Evolutionary conservation across 2,888 invertebrate genomes (phyloP).

Genomic region (Mesochorus sp.): DNA sequence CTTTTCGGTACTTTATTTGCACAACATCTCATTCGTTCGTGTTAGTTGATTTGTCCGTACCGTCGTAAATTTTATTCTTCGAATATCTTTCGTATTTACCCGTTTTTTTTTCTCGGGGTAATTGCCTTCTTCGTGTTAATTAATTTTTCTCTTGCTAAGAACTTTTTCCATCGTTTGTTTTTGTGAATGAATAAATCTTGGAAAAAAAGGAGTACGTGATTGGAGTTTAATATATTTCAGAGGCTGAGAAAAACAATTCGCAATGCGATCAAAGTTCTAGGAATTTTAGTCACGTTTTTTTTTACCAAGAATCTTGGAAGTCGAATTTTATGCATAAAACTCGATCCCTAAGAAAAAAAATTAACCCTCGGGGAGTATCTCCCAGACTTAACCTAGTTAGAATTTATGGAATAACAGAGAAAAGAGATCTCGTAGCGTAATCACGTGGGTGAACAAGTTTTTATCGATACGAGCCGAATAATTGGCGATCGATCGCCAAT

Average conservation of each 20-base stretch:
- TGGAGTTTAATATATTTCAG: slow-evolving; percentile 30
- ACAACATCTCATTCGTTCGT: no score
- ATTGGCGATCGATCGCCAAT: slow-evolving; percentile 26
- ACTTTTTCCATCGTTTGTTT: not conserved
- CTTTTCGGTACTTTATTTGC: no score
- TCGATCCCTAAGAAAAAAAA: not conserved
- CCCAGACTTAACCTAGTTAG: no score
- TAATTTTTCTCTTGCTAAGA: slow-evolving; percentile 9
- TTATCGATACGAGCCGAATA: not conserved
- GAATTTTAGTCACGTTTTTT: slow-evolving; percentile 23
- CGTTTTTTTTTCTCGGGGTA: not conserved
- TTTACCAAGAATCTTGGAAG: not conserved
- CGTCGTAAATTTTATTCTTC: slow-evolving; percentile 11
- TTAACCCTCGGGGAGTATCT: no score
- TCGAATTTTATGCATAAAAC: no score
- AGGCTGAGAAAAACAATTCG: not conserved
- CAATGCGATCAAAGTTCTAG: not conserved
- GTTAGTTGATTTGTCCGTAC: not conserved
- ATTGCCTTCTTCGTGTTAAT: slow-evolving; percentile 1
- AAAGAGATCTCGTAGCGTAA: no score
- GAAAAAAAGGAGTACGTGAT: not conserved
- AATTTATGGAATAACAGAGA: not conserved
- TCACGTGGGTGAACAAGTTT: not conserved
- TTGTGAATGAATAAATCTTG: slow-evolving; percentile 33
- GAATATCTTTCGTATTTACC: not conserved